Evolutionary conservation across 2,888 invertebrate species (phyloP), one percentile per base, ranked within the genome.

Genomic region (Automeris io): DNA sequence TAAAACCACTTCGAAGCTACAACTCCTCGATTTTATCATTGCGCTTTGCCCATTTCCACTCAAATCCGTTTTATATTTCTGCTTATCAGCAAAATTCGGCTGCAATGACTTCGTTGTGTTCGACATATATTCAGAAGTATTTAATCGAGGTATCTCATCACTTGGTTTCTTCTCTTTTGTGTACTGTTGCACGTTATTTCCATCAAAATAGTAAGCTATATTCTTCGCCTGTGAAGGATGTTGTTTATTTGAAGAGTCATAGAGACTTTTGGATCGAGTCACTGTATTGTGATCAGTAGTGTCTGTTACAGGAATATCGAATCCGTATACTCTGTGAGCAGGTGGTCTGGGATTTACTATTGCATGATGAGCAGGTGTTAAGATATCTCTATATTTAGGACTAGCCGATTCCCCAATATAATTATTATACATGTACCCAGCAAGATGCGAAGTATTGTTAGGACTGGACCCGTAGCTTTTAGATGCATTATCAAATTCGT

Each of bases 381-480:
- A 8, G 53, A 42, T 46, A 65, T 76, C 72, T 47, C 54, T 64
- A 33, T 61, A 66, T 26, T 73, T 72, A n/a, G 75, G 72, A 44
- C 68, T 70, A 1, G 57, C 47, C 1, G 53, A 54, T 44, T 75
- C 74, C 12, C 54, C 61, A 12, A 77, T 41, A 41, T 83, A 68
- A 71, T 88, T 79, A 63, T 89, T 88, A 65, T 70, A 82, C 78
- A 90, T 88, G 41, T 88, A 89, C 13, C 87, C 85, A 24, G 81
- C 87, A 35, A 90, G 87, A 47, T 85, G 86, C 1, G 73, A 70
- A 4, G 76, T 86, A 12, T 88, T 88, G 52, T 90, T 90, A 0
- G 91, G 90, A 66, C 91, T 90, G 0, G 89, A 90, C 0, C 90
- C 90, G 37, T 90, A 90, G 21, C 90, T 90, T 66, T 90, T 90